Evolutionary conservation across 2,888 invertebrate genomes (phyloP).

Genomic region (Hyppa rectilinea): DNA sequence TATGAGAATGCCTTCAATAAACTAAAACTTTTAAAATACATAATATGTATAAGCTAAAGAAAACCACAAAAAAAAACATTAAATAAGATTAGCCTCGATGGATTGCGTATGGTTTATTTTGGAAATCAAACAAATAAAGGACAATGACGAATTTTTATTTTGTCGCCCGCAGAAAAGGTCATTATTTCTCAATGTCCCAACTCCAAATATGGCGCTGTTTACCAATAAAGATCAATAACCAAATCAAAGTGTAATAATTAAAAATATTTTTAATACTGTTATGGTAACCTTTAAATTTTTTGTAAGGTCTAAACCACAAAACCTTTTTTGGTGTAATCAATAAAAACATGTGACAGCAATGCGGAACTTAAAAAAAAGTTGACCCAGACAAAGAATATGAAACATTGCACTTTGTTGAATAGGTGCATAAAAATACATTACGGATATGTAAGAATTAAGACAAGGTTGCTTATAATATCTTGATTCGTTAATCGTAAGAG

Average conservation of each 20-base stretch:
- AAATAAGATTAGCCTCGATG: conserved; percentile 25
- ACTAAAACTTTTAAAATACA: background rate
- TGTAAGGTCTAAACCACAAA: conserved; percentile 40
- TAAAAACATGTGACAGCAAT: conserved; percentile 47
- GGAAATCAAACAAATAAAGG: conserved; percentile 15
- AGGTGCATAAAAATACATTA: conserved; percentile 19
- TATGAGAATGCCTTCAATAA: background rate
- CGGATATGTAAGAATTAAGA: conserved; percentile 24
- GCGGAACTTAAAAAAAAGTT: conserved; percentile 40
- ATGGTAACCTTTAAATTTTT: conserved; percentile 41
- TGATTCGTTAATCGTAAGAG: conserved; percentile 7
- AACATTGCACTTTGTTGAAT: conserved; percentile 9
- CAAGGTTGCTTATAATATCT: conserved; percentile 41
- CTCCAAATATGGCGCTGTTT: conserved; percentile 20
- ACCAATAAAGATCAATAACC: conserved; percentile 20
- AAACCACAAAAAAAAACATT: conserved; percentile 9
- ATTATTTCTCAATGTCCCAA: background rate
- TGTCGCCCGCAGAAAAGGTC: background rate
- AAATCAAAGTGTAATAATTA: conserved; percentile 16
- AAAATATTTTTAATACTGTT: conserved; percentile 5
- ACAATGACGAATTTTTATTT: conserved; percentile 1
- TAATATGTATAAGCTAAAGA: background rate
- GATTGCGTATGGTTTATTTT: conserved; percentile 47
- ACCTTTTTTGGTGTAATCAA: conserved; percentile 46
- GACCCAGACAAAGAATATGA: conserved; percentile 24